Evolutionary conservation across 2,797 vertebrate genomes (phyloP).

Genomic region (Antennarius maculatus): DNA sequence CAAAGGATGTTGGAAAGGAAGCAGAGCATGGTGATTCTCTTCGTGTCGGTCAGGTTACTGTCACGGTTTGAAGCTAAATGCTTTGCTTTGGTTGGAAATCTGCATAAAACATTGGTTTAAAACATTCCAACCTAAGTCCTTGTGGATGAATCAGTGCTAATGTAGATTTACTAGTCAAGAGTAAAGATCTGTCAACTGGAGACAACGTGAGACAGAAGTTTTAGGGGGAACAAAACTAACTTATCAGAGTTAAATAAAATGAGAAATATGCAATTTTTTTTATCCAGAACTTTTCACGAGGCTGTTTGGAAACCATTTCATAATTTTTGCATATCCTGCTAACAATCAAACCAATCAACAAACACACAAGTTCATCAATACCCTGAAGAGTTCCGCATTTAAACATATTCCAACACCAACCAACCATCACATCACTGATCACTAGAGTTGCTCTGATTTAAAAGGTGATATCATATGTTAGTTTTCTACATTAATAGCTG

Average conservation of each 20-base stretch:
- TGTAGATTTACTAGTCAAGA: neutral
- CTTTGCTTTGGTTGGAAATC: neutral
- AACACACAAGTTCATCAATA: no score
- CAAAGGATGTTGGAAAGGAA: constrained; percentile 10
- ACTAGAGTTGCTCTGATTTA: neutral
- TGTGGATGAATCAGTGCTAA: neutral
- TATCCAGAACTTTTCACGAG: no score
- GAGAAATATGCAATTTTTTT: no score
- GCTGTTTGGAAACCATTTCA: no score
- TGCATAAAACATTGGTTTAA: neutral
- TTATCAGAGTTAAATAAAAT: no score
- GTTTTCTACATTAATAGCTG: neutral
- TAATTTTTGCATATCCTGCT: no score
- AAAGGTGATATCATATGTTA: neutral
- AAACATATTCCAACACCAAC: neutral
- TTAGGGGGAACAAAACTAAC: no score
- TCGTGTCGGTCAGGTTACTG: constrained; percentile 2
- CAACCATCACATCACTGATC: neutral
- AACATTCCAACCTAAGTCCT: neutral
- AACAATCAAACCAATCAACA: no score
- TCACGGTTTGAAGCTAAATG: neutral
- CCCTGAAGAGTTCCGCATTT: no score
- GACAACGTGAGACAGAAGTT: no score
- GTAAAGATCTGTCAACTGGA: neutral
- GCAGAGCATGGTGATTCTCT: constrained; percentile 1